phyloP scores from a whole-genome alignment of 2,113 vertebrate genomes.

The Trogon surrucura region DNA sequence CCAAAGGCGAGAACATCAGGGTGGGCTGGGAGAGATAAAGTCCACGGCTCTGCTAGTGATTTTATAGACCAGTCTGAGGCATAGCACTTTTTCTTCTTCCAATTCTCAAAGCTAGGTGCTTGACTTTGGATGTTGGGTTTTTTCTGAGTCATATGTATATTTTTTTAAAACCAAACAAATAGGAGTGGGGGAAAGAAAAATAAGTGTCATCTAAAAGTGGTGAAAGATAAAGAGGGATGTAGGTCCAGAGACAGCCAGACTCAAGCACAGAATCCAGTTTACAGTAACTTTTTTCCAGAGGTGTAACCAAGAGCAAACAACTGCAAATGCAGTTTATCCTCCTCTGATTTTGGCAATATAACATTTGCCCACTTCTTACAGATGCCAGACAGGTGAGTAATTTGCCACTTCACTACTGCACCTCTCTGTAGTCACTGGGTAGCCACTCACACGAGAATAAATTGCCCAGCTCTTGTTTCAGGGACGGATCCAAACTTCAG shows the following conservation, averaged over 20 bases:
- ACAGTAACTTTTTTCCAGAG: neutral
- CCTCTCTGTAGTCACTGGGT: neutral
- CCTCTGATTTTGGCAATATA: neutral
- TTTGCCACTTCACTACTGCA: neutral
- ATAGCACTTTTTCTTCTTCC: neutral
- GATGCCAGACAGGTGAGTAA: constrained; percentile 30
- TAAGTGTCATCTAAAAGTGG: neutral
- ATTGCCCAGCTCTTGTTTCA: neutral
- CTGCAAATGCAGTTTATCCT: neutral
- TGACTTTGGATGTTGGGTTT: neutral
- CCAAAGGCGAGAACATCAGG: neutral
- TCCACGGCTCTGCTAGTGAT: neutral
- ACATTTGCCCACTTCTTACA: constrained; percentile 2
- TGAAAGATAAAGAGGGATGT: neutral
- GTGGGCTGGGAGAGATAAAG: neutral
- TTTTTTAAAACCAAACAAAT: neutral
- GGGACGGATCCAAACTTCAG: neutral
- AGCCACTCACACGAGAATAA: neutral
- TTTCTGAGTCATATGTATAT: neutral
- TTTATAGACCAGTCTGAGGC: neutral
- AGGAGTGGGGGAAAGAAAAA: neutral
- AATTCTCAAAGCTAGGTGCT: neutral
- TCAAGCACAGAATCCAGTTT: neutral
- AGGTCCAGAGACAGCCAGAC: neutral
- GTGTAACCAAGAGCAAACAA: constrained; percentile 17